Base-by-base conservation (phyloP, 2,113 vertebrate species). In the Hippocampus barbouri region DNA sequence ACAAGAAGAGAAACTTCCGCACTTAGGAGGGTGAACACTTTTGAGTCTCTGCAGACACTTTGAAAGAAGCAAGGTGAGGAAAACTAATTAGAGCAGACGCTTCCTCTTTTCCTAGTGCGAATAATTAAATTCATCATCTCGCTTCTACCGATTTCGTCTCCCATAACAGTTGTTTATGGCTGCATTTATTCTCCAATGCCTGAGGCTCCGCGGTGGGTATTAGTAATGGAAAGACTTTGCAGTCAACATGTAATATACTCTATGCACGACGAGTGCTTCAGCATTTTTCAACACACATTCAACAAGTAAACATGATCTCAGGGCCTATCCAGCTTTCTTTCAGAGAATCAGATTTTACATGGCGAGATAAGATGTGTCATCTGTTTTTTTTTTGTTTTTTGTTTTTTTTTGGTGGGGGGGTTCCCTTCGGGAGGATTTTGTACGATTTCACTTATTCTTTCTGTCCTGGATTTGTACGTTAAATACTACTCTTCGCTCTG, bases 51-150 rank as follows among this genome's bases (percentile, higher is more conserved):
- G 21, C 30, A 12, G 73, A 65, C 54, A 57, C 47, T 23, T 57
- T 16, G 40, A 23, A 69, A 25, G 45, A 70, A 25, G 64, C 65
- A 62, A 66, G n/a, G 27, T 71, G 63, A 73, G 49, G 21, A 64
- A 72, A 54, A 59, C 18, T 38, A 21, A 73, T 75, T 66, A 53
- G 41, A 38, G 20, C 40, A n/a, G 14, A 54, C 56, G 15, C 21
- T n/a, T 68, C 27, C 20, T 75, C 64, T 63, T 67, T 64, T 77
- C 54, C 25, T 41, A 8, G 1, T 63, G 45, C 25, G 47, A 57
- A 11, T 41, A 41, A 30, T 45, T 59, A 20, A 69, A 49, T 11
- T 66, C 18, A 9, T 41, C 2, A n/a, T 68, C 30, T 43, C 8
- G 6, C 20, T 74, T 56, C n/a, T 43, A 45, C 16, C 18, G n/a